Evolutionary conservation across 1,140 invertebrate species (phyloP).

Genomic region (Laodelphax striatellus): DNA sequence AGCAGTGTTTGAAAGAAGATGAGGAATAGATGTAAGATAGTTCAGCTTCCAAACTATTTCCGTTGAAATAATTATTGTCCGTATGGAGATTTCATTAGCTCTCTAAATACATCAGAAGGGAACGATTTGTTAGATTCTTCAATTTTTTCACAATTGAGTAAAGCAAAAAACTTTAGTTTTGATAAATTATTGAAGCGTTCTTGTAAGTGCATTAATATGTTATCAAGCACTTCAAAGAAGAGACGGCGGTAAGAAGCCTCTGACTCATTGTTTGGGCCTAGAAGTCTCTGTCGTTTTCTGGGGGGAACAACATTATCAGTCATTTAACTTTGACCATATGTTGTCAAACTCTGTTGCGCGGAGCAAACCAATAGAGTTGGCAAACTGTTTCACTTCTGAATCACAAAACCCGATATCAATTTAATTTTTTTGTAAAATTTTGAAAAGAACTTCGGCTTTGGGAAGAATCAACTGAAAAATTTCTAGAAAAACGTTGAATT

Average conservation of each 20-base stretch:
- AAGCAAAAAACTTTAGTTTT: no score
- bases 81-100: not conserved
- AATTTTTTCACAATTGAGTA: no score
- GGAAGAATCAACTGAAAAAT: constrained; percentile 10
- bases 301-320: not conserved
- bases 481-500: constrained; percentile 12
- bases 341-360: constrained; percentile 4
- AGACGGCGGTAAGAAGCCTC: not conserved
- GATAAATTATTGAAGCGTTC: not conserved
- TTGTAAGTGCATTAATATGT: not conserved
- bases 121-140: no score
- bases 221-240: constrained; percentile 3
- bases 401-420: constrained; percentile 8
- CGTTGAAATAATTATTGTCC: not conserved
- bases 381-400: constrained; percentile 8
- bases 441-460: constrained; percentile 9
- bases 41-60: constrained; percentile 4
- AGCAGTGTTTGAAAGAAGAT: no score
- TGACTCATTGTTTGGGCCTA: no score
- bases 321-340: constrained; percentile 7
- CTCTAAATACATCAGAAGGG: not conserved
- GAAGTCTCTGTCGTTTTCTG: no score
- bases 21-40: not conserved
- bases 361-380: constrained; percentile 1
- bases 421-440: constrained; percentile 10